Evolutionary conservation across 2,113 vertebrate genomes (phyloP).

Genomic region (Chionis minor): DNA sequence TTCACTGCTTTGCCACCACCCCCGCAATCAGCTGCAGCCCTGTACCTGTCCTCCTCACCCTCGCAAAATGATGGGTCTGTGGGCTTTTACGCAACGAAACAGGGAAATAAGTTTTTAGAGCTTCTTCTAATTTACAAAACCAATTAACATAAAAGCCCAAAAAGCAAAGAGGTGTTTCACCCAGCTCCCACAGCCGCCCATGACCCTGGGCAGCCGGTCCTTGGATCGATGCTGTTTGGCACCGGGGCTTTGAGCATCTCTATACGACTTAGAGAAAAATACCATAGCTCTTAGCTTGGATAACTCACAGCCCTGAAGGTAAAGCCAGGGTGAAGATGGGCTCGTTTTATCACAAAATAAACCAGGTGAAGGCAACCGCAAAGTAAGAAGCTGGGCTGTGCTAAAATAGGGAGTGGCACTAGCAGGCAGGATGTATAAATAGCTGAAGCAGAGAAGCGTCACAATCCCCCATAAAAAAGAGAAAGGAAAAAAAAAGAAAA

Average conservation of each 20-base stretch:
- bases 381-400: background rate
- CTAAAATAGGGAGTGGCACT: background rate
- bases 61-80: background rate
- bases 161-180: background rate
- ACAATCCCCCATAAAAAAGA: background rate
- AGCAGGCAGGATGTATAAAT: background rate
- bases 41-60: background rate
- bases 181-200: background rate
- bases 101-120: background rate
- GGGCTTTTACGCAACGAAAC: background rate
- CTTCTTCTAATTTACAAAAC: background rate
- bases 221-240: background rate
- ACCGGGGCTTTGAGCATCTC: background rate
- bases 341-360: background rate
- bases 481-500: too few species aligned
- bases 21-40: background rate
- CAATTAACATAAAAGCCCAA: background rate
- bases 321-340: background rate
- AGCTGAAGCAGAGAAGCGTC: background rate
- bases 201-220: accelerated
- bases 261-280: background rate
- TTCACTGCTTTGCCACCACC: background rate
- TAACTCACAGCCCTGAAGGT: background rate
- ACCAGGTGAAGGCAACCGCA: background rate
- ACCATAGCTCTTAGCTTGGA: background rate